Evolutionary conservation across 2,797 vertebrate species (phyloP).

Genomic region (Moxostoma hubbsi): DNA sequence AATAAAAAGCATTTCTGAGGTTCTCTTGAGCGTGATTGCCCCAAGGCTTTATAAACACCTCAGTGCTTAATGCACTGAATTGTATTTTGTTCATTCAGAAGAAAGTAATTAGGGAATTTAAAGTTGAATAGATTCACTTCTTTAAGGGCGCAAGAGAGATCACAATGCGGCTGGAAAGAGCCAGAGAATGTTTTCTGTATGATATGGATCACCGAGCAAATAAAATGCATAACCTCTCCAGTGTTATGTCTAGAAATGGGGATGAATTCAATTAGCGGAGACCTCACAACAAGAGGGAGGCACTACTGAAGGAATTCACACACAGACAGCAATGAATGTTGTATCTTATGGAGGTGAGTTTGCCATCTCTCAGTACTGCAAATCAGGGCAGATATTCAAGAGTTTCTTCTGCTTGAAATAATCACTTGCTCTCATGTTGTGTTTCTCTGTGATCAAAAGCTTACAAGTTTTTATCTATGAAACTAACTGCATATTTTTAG

Average conservation of each 20-base stretch:
- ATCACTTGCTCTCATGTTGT: constrained; percentile 17
- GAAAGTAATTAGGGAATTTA: constrained; percentile 63
- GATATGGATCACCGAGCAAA: constrained; percentile 81
- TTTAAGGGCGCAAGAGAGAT: constrained; percentile 53
- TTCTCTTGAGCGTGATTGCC: constrained; percentile 23
- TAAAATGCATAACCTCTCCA: constrained; percentile 79
- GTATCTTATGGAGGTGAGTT: constrained; percentile 55
- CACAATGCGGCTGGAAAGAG: constrained; percentile 57
- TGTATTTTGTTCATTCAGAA: constrained; percentile 49
- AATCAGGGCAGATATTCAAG: constrained; percentile 55
- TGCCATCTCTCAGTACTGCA: constrained; percentile 72
- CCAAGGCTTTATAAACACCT: constrained; percentile 41
- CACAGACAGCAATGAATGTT: constrained; percentile 71
- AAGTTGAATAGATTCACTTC: constrained; percentile 69
- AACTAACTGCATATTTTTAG: too few species aligned
- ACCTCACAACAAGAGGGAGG: constrained; percentile 66
- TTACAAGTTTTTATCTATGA: background rate
- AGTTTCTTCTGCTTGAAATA: constrained; percentile 33
- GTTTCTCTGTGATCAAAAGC: constrained; percentile 9
- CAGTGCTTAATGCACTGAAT: constrained; percentile 44
- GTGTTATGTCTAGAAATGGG: constrained; percentile 76
- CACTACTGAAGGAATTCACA: constrained; percentile 79
- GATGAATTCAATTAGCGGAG: constrained; percentile 79
- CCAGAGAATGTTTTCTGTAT: constrained; percentile 80
- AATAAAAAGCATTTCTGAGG: background rate